Conservation (phyloP, 2,113 vertebrate species). For the Paramisgurnus dabryanus region DNA sequence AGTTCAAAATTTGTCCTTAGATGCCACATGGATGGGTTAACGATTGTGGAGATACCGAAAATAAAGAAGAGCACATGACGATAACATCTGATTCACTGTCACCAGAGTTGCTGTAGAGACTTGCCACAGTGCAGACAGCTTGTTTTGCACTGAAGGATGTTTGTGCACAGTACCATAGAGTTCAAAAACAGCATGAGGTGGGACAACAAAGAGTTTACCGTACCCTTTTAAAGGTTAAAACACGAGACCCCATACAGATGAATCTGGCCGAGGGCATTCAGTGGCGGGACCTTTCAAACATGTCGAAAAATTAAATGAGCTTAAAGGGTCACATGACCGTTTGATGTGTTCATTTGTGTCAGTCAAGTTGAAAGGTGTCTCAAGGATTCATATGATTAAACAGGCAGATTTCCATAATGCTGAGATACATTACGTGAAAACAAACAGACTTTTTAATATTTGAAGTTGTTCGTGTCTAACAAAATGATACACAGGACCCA, state of each 20-base stretch:
- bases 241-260: not conserved
- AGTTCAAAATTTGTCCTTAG: not conserved
- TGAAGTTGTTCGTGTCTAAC: not conserved
- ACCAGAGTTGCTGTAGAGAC: not conserved
- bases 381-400: constrained; percentile 6
- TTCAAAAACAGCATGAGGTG: not conserved
- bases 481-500: not conserved
- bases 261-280: constrained; percentile 30
- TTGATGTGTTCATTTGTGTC: constrained; percentile 23
- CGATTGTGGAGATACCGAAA: not conserved
- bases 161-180: not conserved
- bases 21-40: not conserved
- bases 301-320: constrained; percentile 11
- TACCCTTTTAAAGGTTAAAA: not conserved
- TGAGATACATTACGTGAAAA: not conserved
- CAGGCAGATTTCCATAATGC: not conserved
- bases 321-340: constrained; percentile 2
- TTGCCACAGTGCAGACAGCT: not conserved
- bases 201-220: not conserved
- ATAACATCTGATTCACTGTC: not conserved
- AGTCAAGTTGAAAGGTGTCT: not conserved
- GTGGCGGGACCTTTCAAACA: not conserved
- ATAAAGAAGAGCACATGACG: not conserved
- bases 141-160: constrained; percentile 13
- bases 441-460: not conserved